Evolutionary conservation across 2,797 vertebrate species (phyloP).

Genomic region (Basileuterus tristriatus): DNA sequence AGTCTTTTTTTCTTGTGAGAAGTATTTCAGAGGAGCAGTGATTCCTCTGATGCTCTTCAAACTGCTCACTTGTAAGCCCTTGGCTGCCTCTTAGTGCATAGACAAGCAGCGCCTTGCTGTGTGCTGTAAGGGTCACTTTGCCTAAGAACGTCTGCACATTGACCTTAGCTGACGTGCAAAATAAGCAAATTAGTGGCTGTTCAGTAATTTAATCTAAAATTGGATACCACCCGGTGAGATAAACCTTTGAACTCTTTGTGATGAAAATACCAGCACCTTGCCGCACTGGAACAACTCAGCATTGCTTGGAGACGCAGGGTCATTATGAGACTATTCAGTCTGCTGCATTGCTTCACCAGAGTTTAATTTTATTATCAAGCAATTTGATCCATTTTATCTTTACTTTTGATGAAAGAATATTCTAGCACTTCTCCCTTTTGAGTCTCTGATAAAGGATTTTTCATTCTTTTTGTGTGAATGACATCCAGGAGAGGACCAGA

Average conservation of each 20-base stretch:
- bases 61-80: rapidly evolving
- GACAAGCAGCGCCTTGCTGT: neutral
- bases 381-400: neutral
- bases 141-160: rapidly evolving
- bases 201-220: neutral
- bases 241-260: neutral
- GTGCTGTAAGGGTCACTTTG: neutral
- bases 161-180: neutral
- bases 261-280: neutral
- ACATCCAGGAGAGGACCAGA: neutral
- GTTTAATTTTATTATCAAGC: neutral
- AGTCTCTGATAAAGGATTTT: neutral
- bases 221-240: neutral
- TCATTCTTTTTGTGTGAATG: neutral
- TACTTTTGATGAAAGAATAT: neutral
- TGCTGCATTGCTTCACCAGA: neutral
- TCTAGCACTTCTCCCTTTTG: neutral
- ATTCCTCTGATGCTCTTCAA: neutral
- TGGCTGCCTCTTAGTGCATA: rapidly evolving
- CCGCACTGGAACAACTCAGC: rapidly evolving
- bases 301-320: neutral
- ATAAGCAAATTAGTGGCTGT: neutral
- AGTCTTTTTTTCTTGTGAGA: neutral
- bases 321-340: neutral
- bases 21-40: neutral